Base-by-base conservation (phyloP, 2,113 vertebrate species). In the Cottus gobio region DNA sequence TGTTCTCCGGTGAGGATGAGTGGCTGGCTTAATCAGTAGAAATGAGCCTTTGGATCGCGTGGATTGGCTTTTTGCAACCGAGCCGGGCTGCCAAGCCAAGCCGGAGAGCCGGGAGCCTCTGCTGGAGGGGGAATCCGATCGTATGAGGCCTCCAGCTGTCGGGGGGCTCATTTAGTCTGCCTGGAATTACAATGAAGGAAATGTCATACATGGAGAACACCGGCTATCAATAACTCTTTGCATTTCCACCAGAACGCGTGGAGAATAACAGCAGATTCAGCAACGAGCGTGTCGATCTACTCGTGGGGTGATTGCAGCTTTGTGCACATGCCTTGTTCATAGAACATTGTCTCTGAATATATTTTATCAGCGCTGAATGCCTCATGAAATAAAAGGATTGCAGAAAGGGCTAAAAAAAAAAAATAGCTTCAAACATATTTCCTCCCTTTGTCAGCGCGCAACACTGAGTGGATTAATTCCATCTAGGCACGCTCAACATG, bases 121-220 rank as follows among this genome's bases (percentile, higher is more conserved):
- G 87, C 86, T 87, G 77, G 79, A n/a, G 75, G 86, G 48, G 76
- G 85, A 74, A 85, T 85, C 63, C 63, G 79, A 92, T 88, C 46
- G 87, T 90, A 92, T 85, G 75, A 93, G 87, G 85, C 80, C 73
- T 89, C 85, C 87, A 77, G 68, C 90, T 75, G 84, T 82, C 85
- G 85, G 89, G 70, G 80, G 87, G 80, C 88, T 90, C 66, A 78
- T 42, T 42, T 42, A 2, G 10, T 42, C 39, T 42, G 39, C 2
- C 39, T 42, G 39, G 39, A 42, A 42, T 11, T 13, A 42, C 39
- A 42, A 42, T 7, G 4, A 62, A 74, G 72, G 66, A 85, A 77
- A 82, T 87, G 80, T 74, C 80, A 80, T 54, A 81, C 63, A 77
- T 62, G 37, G 58, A 77, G 75, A 75, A 79, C 60, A 81, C 72